Base-by-base conservation (phyloP, 2,888 invertebrate genomes). In the Mythimna vitellina region DNA sequence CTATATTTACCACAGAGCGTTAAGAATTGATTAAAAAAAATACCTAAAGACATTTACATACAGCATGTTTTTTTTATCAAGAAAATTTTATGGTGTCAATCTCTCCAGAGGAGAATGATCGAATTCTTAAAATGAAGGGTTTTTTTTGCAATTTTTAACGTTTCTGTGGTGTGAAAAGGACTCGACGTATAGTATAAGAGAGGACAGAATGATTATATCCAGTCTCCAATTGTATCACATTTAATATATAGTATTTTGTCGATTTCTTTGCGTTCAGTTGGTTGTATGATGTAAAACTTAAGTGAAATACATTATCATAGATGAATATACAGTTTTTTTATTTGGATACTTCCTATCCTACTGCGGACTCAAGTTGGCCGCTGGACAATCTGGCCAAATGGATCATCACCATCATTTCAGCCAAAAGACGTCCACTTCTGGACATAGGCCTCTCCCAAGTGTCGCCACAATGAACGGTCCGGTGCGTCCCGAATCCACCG, bases 261-360 rank as follows among this genome's bases (percentile, higher is more conserved):
- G 72, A 57, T 60, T 70, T 32, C 0, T 53, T 75, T 73, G 60
- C 57, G 46, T 75, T 71, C 76, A 65, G 65, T 70, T 70, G 78
- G 81, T 84, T 85, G 84, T 85, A 83, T 78, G 87, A 83, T 88
- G 87, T 90, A 89, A 85, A 76, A 76, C 81, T 73, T 89, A 90
- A 91, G 89, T 85, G 88, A 90, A 91, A 84, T 91, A 90, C 90
- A 91, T 88, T 82, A 90, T 88, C 87, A 91, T 90, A 91, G 90
- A 88, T 81, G 82, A 84, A 6, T 29, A 0, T 0, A 1, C 6
- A 32, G 66, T 62, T 65, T 81, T 29, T 56, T 56, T 56, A 54
- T 54, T 54, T 54, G 14, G 42, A 42, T 35, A 35, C 35, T 9
- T 35, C 9, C 2, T 35, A 35, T 9, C 8, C 9, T 1, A 9